Base-by-base conservation (phyloP, 2,113 vertebrate genomes). In the Neogobius melanostomus region DNA sequence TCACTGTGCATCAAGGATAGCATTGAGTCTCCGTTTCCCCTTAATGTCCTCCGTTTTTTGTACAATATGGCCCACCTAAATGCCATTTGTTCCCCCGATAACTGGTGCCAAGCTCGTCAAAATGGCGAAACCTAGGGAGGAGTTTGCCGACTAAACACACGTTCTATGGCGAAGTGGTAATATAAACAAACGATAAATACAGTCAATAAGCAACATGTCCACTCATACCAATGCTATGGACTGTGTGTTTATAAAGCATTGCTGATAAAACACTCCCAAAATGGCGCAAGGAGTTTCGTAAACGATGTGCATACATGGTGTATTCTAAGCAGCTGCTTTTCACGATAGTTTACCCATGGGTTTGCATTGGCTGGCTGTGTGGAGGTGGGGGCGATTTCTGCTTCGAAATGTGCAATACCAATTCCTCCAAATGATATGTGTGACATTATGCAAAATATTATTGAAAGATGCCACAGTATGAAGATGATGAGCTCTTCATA, bases 111-210 rank as follows among this genome's bases (percentile, higher is more conserved):
- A 75, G 75, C 60, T 67, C 72, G 77, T 83, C 92, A 93, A 93
- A 92, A 93, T 93, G 93, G 93, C 93, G 92, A 86, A 86, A 83
- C 65, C 50, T 77, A 71, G 88, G 91, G 90, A 91, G 92, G 91
- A 89, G 90, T 89, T 84, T 49, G 45, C 12, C 56, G 69, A 72
- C 56, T 77, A 77, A 85, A 85, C 89, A 87, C 74, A 80, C 53
- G 46, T 74, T 80, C 83, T 69, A 82, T 85, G 46, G 68, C 8
- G 48, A 15, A 6, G 10, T 1, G 8, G n/a, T 44, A 8, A 51
- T 63, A n/a, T 3, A 14, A 43, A 56, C 36, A 45, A 61, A 61
- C 36, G 42, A 3, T 45, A 42, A 42, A 56, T 2, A 11, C 9
- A n/a, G 5, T 6, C 56, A 14, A 11, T 28, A 36, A 36, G 28